Evolutionary conservation across 2,113 vertebrate genomes (phyloP).

Genomic region (Syngnathus typhle): DNA sequence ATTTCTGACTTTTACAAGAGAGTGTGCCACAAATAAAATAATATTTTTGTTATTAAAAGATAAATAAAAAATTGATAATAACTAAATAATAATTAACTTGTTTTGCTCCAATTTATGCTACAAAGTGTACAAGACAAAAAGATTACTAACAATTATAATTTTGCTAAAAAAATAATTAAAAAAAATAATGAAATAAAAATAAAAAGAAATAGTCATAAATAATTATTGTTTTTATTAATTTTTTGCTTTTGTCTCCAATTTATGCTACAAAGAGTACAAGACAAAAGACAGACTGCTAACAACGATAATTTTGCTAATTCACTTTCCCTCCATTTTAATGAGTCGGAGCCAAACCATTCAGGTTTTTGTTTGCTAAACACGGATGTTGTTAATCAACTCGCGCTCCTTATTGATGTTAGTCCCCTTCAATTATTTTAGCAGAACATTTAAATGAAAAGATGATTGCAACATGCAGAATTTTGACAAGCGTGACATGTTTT

Average conservation of each 20-base stretch:
- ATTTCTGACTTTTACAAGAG: no score
- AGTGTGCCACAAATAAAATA: no score
- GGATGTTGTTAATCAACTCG: conserved; percentile 43
- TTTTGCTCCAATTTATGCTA: not conserved
- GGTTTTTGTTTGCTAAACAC: conserved; percentile 9
- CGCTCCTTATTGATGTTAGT: conserved; percentile 47
- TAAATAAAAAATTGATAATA: no score
- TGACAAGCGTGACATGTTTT: conserved; percentile 44
- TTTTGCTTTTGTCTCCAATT: not conserved
- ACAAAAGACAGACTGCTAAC: not conserved
- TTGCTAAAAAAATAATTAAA: no score
- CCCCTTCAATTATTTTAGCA: conserved; percentile 45
- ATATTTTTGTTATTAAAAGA: no score
- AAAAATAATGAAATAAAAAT: no score
- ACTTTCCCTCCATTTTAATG: conserved; percentile 19
- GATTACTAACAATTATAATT: not conserved
- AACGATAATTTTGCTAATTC: not conserved
- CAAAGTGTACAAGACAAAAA: not conserved
- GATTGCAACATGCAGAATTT: conserved; percentile 25
- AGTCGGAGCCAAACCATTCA: not conserved
- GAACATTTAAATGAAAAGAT: conserved; percentile 39
- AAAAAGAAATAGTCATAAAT: no score
- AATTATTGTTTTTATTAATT: not conserved
- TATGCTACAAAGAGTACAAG: not conserved
- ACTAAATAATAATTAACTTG: no score